Percentiles rank a stretch among this genome's conserved stretches.
Conservation (phyloP, 53 echinoderm and acorn worm genomes). For the Actinopyga echinites region DNA sequence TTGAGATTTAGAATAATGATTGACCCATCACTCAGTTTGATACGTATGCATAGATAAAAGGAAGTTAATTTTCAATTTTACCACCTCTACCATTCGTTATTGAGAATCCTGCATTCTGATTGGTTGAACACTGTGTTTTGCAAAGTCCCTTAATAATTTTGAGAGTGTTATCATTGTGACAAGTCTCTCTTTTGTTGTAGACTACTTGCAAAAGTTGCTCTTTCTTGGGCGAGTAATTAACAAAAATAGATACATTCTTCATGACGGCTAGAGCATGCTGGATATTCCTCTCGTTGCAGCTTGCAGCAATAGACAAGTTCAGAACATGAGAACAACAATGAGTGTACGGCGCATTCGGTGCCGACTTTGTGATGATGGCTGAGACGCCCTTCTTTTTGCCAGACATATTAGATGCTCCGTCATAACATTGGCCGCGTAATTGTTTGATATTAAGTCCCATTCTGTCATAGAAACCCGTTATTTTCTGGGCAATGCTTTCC, state of each 20-base stretch:
- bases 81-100: too few species aligned
- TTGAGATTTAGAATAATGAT: too few species aligned
- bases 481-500: constrained; percentile 33
- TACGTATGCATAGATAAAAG: too few species aligned
- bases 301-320: background rate
- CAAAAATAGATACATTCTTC: background rate
- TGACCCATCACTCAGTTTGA: too few species aligned
- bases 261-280: constrained; percentile 9
- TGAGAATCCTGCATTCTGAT: too few species aligned
- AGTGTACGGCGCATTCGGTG: constrained; percentile 12
- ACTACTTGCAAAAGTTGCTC: background rate
- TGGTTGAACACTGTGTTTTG: background rate
- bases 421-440: constrained; percentile 17
- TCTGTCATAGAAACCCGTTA: background rate
- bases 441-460: background rate
- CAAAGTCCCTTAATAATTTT: background rate
- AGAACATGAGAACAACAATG: constrained; percentile 8
- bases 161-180: constrained; percentile 2
- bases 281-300: background rate
- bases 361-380: background rate
- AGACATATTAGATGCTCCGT: background rate
- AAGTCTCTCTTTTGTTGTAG: background rate
- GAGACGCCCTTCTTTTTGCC: background rate
- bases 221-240: background rate
- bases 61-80: too few species aligned